Percentiles rank a stretch among this genome's conserved stretches.
These are phyloP conservation scores for Eubasilissa regina DNA, from an alignment of 1,140 invertebrate genomes.

Conservation along the genomic window DNA sequence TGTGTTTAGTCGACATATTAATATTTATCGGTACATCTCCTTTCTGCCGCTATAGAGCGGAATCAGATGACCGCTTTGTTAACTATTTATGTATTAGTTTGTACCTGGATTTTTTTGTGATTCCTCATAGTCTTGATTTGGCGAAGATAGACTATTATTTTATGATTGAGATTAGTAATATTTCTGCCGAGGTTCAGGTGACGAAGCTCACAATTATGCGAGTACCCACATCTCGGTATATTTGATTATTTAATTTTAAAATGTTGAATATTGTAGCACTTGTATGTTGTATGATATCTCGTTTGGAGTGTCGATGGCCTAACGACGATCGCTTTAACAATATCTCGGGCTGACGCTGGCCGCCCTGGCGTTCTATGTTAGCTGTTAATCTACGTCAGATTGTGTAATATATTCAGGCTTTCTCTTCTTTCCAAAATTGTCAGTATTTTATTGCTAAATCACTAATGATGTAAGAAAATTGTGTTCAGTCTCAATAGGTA, in stretches of 20 bases:
- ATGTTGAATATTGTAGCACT: constrained; percentile 18
- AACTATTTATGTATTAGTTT: constrained; percentile 39
- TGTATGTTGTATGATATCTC: constrained; percentile 12
- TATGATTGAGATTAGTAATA: background rate
- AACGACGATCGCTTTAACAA: constrained; percentile 9
- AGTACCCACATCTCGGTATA: background rate
- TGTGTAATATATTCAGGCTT: too few relatives aligned
- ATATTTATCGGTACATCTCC: constrained; percentile 15
- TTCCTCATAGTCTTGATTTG: background rate
- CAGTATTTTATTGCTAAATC: too few relatives aligned
- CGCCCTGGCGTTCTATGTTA: background rate
- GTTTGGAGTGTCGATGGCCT: background rate
- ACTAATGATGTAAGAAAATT: too few relatives aligned
- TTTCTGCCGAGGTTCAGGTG: background rate
- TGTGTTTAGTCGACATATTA: constrained; percentile 32
- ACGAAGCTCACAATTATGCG: background rate
- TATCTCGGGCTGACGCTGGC: background rate
- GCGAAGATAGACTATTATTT: background rate
- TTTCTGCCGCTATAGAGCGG: background rate
- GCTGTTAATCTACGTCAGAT: too few relatives aligned
- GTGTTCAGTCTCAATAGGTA: too few relatives aligned
- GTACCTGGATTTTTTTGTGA: constrained; percentile 10
- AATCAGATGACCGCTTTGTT: constrained; percentile 16
- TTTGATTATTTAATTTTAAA: constrained; percentile 3
- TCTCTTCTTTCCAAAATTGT: too few relatives aligned